These are phyloP conservation scores for Thunnus thynnus DNA, from an alignment of 2,113 vertebrate genomes.

Conservation along the genomic window DNA sequence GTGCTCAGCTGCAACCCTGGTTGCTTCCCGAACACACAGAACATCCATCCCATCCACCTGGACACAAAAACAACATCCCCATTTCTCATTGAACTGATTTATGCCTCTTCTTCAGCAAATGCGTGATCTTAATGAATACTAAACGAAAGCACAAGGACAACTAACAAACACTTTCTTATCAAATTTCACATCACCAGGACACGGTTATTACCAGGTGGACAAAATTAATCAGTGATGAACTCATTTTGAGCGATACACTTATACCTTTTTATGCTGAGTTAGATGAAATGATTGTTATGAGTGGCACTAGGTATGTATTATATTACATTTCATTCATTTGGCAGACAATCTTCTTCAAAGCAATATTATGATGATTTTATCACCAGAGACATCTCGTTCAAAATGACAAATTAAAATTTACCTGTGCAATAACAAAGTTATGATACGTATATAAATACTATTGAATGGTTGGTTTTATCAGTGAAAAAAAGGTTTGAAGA, in stretches of 20 bases:
- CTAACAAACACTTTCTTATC: neutral
- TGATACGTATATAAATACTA: neutral
- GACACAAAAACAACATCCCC: constrained; percentile 28
- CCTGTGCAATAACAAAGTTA: neutral
- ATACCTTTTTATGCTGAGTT: too few relatives aligned
- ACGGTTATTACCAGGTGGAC: too few relatives aligned
- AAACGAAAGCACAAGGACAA: neutral
- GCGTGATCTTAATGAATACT: neutral
- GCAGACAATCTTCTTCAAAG: too few relatives aligned
- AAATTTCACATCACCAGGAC: neutral
- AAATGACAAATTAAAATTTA: neutral
- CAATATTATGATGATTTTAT: too few relatives aligned
- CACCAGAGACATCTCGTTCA: too few relatives aligned
- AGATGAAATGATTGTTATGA: too few relatives aligned
- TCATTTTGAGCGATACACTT: too few relatives aligned
- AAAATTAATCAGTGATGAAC: too few relatives aligned
- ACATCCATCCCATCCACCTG: constrained; percentile 97
- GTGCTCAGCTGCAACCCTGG: constrained; percentile 91
- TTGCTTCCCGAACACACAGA: constrained; percentile 93
- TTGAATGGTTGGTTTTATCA: neutral
- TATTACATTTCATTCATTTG: too few relatives aligned
- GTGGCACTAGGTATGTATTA: too few relatives aligned
- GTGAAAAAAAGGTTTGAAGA: neutral
- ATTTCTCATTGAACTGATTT: neutral
- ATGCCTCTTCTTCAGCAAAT: neutral